Percentiles rank a stretch among this genome's conserved stretches.
These are phyloP conservation scores for Oreochromis tanganicae DNA, from an alignment of 2,113 vertebrate species.

Conservation along the genomic window DNA sequence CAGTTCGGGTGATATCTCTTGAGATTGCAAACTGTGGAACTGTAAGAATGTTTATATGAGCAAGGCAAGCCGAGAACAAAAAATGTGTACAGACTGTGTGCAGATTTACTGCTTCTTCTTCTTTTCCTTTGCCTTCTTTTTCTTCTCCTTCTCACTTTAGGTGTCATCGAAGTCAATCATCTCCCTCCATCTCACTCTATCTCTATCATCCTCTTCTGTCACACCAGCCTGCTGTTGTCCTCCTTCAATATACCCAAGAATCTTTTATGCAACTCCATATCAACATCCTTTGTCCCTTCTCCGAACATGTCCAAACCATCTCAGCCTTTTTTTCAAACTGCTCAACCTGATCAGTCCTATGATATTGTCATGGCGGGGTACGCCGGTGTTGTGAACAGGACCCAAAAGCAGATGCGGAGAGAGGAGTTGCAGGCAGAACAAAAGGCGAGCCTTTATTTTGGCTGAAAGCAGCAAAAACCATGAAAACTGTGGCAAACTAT, in stretches of 20 bases:
- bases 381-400: not conserved
- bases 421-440: not conserved
- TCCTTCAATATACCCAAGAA: not conserved
- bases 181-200: not conserved
- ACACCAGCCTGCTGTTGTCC: not conserved
- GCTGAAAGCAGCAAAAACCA: not conserved
- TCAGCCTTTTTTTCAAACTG: not conserved
- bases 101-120: not conserved
- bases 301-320: not conserved
- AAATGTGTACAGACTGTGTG: not conserved
- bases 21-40: not conserved
- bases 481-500: not conserved
- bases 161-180: not conserved
- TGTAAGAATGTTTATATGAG: not conserved
- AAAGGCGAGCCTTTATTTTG: not conserved
- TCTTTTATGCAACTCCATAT: not conserved
- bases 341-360: not conserved
- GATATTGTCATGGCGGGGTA: not conserved
- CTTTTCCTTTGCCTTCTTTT: not conserved
- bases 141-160: not conserved
- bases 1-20: not conserved
- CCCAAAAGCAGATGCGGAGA: not conserved
- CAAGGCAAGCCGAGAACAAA: not conserved
- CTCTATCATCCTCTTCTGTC: not conserved
- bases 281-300: not conserved